Percentiles rank a stretch among this genome's conserved stretches.
Evolutionary conservation across 2,797 vertebrate species (phyloP).

Genomic region (Gephyroberyx darwinii): DNA sequence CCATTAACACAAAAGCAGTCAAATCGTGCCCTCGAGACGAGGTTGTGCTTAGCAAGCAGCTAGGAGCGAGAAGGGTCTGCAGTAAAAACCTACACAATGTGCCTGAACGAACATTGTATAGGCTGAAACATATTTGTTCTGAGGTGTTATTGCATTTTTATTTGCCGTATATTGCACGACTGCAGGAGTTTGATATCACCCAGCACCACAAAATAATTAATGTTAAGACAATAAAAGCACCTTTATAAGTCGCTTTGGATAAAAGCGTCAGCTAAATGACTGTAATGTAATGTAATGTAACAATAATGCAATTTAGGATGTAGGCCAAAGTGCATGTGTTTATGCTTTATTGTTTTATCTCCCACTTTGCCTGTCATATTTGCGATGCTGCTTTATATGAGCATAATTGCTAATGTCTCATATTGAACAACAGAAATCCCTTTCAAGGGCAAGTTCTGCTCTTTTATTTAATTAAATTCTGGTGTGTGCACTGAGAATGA

Average conservation of each 20-base stretch:
- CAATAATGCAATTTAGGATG: not conserved
- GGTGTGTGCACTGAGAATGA: not conserved
- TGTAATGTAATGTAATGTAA: not conserved
- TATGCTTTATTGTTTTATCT: not conserved
- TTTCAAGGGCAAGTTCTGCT: not conserved
- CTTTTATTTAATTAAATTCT: not conserved
- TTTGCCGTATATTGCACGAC: not conserved
- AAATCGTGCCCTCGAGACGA: slow-evolving; percentile 63
- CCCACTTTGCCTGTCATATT: not conserved
- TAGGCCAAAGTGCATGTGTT: not conserved
- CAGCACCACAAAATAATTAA: not conserved
- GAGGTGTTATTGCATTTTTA: slow-evolving; percentile 4
- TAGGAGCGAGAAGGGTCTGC: slow-evolving; percentile 38
- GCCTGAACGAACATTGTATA: slow-evolving; percentile 19
- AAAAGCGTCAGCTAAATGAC: too few relatives aligned
- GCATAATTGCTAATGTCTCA: not conserved
- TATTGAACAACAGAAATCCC: not conserved
- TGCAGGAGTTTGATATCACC: slow-evolving; percentile 6
- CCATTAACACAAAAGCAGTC: slow-evolving; percentile 58
- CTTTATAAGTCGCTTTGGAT: too few relatives aligned
- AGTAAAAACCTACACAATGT: slow-evolving; percentile 29
- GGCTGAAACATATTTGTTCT: not conserved
- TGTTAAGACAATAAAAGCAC: not conserved
- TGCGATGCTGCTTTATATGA: not conserved
- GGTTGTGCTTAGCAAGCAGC: slow-evolving; percentile 64